These are phyloP conservation scores for Clanis bilineata DNA, from an alignment of 2,888 invertebrate species.

Conservation along the genomic window DNA sequence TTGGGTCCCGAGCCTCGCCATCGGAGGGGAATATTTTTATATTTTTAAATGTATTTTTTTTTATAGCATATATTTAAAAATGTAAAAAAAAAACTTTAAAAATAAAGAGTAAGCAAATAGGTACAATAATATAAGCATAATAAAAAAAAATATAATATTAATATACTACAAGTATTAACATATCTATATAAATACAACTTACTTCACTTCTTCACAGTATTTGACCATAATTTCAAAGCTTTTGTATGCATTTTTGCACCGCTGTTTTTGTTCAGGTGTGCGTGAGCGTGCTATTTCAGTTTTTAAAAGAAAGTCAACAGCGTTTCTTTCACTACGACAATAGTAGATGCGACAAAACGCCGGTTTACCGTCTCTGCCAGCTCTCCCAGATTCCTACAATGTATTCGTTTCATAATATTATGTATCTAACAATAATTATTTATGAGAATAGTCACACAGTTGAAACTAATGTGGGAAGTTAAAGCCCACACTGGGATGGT, in stretches of 20 bases:
- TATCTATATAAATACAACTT: conserved; percentile 39
- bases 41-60: too few relatives aligned
- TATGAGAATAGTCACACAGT: too few relatives aligned
- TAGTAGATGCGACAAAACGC: conserved; percentile 97
- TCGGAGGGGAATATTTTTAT: too few relatives aligned
- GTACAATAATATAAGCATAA: too few relatives aligned
- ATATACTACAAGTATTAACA: not conserved
- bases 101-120: too few relatives aligned
- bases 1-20: too few relatives aligned
- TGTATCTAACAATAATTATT: too few relatives aligned
- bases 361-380: conserved; percentile 95
- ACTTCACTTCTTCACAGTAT: conserved; percentile 92
- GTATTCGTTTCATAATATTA: not conserved
- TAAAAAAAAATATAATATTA: too few relatives aligned
- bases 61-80: too few relatives aligned
- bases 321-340: conserved; percentile 89
- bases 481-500: too few relatives aligned
- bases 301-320: conserved; percentile 90
- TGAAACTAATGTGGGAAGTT: too few relatives aligned
- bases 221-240: conserved; percentile 92
- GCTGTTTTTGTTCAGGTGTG: conserved; percentile 78
- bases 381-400: conserved; percentile 93
- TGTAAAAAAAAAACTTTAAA: too few relatives aligned
- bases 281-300: conserved; percentile 85
- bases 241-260: conserved; percentile 85